phyloP scores from a whole-genome alignment of 2,113 vertebrate genomes.

The Tichodroma muraria region DNA sequence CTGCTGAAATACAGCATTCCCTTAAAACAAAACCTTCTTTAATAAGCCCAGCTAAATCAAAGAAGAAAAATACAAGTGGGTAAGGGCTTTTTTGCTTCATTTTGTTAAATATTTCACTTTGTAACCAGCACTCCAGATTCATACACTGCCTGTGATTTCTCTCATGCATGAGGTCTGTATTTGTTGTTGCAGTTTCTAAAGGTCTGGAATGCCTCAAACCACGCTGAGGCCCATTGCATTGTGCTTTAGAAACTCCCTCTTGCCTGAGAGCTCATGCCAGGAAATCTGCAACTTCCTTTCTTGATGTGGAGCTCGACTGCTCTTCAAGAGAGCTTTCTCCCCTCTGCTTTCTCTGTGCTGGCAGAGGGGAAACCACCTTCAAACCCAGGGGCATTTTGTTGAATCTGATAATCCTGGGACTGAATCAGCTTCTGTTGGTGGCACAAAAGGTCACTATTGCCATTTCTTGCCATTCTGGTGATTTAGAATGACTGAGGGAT shows the following conservation, averaged over 20 bases:
- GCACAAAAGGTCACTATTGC: background rate
- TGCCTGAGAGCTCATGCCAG: background rate
- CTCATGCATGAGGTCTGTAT: background rate
- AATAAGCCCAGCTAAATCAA: constrained; percentile 13
- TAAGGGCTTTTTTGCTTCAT: background rate
- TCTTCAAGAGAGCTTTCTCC: background rate
- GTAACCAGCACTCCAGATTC: background rate
- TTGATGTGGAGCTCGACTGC: background rate
- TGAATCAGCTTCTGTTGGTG: background rate
- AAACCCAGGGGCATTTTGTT: background rate
- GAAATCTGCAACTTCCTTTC: background rate
- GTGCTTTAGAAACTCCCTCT: background rate
- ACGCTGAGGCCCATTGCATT: background rate
- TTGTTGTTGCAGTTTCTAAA: background rate
- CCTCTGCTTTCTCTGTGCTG: background rate
- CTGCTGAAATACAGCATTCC: background rate
- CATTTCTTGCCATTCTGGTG: background rate
- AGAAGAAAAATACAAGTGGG: background rate
- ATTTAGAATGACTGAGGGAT: background rate
- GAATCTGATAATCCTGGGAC: background rate
- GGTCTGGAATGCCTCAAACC: background rate
- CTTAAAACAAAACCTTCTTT: constrained; percentile 18
- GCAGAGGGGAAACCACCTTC: background rate
- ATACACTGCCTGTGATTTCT: background rate
- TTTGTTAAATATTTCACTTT: background rate